These are phyloP conservation scores for Trinorchestia longiramus DNA, from an alignment of 1,140 invertebrate genomes.

Conservation along the genomic window DNA sequence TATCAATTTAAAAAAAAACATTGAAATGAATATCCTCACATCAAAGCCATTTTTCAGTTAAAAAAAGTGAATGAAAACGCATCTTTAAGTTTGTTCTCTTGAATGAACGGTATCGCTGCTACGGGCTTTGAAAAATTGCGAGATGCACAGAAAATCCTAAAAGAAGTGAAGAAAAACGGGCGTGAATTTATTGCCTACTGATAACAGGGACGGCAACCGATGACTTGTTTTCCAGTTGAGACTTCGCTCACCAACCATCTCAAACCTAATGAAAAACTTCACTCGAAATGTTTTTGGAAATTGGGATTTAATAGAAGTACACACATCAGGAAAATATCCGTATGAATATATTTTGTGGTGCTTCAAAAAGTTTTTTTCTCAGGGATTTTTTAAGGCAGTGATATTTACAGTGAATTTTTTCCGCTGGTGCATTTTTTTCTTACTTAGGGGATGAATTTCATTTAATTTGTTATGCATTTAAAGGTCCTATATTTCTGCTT, in stretches of 20 bases:
- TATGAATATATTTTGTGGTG: neutral
- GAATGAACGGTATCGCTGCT: neutral
- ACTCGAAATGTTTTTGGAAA: neutral
- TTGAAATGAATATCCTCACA: neutral
- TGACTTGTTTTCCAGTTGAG: slow-evolving; percentile 30
- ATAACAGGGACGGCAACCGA: slow-evolving; percentile 29
- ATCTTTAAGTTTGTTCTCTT: neutral
- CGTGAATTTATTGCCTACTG: slow-evolving; percentile 24
- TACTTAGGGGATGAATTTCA: neutral
- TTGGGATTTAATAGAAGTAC: neutral
- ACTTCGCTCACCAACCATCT: neutral
- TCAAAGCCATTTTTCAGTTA: neutral
- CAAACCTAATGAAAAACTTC: neutral
- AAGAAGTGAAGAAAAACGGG: neutral
- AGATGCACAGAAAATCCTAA: slow-evolving; percentile 26
- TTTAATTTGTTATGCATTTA: neutral
- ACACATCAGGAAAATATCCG: neutral
- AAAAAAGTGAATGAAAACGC: neutral
- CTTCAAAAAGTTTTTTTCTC: neutral
- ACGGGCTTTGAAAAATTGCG: neutral
- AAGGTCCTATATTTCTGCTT: neutral
- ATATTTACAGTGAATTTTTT: neutral
- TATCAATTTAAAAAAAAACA: neutral
- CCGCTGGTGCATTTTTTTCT: neutral
- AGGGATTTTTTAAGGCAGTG: neutral